Base-by-base conservation (phyloP, 92 coral and sea anemone genomes). In the Phymanthus crucifer region DNA sequence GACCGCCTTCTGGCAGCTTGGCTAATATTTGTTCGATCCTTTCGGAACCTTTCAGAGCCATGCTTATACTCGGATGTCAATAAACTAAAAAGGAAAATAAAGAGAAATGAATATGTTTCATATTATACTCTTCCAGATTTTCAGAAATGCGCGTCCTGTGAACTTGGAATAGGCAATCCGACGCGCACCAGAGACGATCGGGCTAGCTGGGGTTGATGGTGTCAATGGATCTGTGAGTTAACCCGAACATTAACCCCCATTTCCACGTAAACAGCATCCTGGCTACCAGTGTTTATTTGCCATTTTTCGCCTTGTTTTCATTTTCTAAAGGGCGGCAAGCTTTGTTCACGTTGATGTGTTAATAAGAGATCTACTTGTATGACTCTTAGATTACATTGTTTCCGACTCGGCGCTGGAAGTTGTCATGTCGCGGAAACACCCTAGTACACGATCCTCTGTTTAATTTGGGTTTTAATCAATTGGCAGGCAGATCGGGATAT, bases 401-500 rank as follows among this genome's bases (percentile, higher is more conserved):
- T 61, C 68, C 68, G 68, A 61, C 32, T 1, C 1, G 10, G 68
- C 29, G 68, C 29, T 27, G 29, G 2, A 27, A 61, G 29, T 34
- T 61, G 68, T 12, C 68, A 61, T 61, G 17, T 61, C 68, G 14
- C 68, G 68, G 68, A 61, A 61, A 29, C 68, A 61, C 34, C 16
- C 3, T 27, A 61, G 29, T 24, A 29, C 16, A 12, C 10, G 8
- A 5, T 3, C 17, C 34, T 34, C 29, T 61, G 33, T 11, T 61
- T 24, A 61, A 61, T 61, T 61, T 29, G 26, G 26, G 3, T 24
- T 61, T 61, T 27, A 10, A 61, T 24, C 4, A 2, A 26, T 61
- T 58, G 29, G 66, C 8, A n/a, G 66, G 32, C 32, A 50, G 58
- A 17, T 21, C 6, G 64, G 64, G 17, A 27, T 61, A 61, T 24